Base-by-base conservation (phyloP, 92 coral and sea anemone genomes). In the Palythoa grandis region DNA sequence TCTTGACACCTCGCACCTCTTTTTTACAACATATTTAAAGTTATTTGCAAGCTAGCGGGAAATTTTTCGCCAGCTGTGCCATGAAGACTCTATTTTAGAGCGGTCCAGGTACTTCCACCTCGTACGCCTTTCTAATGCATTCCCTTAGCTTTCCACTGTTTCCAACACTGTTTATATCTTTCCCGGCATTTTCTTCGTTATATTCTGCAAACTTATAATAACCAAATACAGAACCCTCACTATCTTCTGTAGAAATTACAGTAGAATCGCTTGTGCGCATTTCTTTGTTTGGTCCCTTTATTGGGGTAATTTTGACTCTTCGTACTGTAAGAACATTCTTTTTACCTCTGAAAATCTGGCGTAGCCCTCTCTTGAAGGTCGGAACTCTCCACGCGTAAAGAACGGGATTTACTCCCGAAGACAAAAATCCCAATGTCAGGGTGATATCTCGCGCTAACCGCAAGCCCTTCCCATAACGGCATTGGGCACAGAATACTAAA, bases 301-400 rank as follows among this genome's bases (percentile, higher is more conserved):
- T 56, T 25, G 85, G 85, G 22, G 19, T 66, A 10, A 80, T 73
- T 80, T 48, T 80, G 24, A 80, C 29, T 48, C 75, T 25, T 50
- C 75, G 63, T 11, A 91, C 82, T 56, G 57, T 82, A 14, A 60
- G 22, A 60, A 47, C 72, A 7, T 70, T 52, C 38, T 53, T 83
- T 63, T 53, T 60, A 13, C 83, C 11, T 43, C 53, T 78, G 3
- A 92, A 88, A 52, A 94, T 66, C 35, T 86, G 86, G 39, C 84
- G 60, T 15, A 92, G 54, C 4, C 92, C 98, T 20, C 82, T 82
- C 37, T 90, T 87, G 54, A 94, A 94, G 67, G 86, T 90, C 7
- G 95, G 95, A 13, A 94, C 92, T 4, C 98, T 84, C 98, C 98
- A 94, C 0, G 98, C 98, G 58, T 94, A 94, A 8, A 94, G 75